Conservation (phyloP, 2,113 vertebrate species). For the Eulemur macaco region DNA sequence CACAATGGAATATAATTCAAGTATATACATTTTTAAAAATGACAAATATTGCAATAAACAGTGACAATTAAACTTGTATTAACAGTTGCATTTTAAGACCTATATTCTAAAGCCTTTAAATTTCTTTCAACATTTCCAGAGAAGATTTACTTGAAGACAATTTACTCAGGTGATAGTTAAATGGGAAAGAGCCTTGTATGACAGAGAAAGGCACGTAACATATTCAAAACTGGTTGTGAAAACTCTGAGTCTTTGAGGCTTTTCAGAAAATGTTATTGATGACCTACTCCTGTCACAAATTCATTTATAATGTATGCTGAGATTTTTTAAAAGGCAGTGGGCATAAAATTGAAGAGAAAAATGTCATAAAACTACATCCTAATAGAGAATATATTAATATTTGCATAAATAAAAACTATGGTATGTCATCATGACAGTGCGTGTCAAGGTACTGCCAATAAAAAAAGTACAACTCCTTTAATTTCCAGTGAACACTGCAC, state of each 20-base stretch:
- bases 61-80: background rate
- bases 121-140: background rate
- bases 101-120: constrained; percentile 14
- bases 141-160: background rate
- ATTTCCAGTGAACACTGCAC: background rate
- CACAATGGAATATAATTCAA: too few relatives aligned
- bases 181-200: background rate
- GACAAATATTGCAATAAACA: background rate
- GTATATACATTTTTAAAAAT: background rate
- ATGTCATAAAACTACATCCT: background rate
- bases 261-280: constrained; percentile 15
- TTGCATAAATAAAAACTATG: background rate
- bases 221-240: background rate
- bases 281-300: background rate
- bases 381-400: background rate
- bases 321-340: background rate
- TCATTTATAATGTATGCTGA: background rate
- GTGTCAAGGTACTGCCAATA: background rate
- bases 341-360: background rate
- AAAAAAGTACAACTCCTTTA: background rate
- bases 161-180: background rate
- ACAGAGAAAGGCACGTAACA: background rate
- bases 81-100: background rate
- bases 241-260: background rate
- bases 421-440: background rate